Evolutionary conservation across 2,888 invertebrate species (phyloP), one percentile per base, ranked within the genome.

Genomic region (Epistrophe eligans): DNA sequence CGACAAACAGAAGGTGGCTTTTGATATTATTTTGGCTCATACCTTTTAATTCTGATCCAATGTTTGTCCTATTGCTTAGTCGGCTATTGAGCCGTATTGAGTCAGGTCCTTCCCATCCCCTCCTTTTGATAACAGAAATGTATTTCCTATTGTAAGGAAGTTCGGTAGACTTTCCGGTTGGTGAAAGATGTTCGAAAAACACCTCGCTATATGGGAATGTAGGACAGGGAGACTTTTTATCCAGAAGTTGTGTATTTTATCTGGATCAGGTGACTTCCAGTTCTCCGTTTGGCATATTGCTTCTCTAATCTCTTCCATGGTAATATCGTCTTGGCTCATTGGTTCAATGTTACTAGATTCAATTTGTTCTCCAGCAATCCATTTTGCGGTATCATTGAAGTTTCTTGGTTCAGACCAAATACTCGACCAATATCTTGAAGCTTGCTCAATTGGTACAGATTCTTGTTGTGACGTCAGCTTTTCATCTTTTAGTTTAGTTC

Each of bases 181-280:
- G 19, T 43, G 60, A 24, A 62, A 24, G 1, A 24, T 62, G 15
- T 38, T n/a, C 13, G 40, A 62, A 7, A 24, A 62, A 62, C 40
- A 62, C 19, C 19, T 62, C 4, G 60, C 60, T 8, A 62, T 24
- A 4, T 62, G 38, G 8, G 19, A 4, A 43, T 62, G 40, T 24
- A 62, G 19, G 19, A 40, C 40, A 3, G 40, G 2, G 9, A 62
- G 2, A 0, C 17, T 40, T 38, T 62, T 40, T 40, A 62, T 62
- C 60, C 60, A 62, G 3, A 62, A 62, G 60, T 62, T 62, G 40
- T 62, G 40, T 17, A 19, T 7, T 60, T 9, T 60, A 38, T 38
- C 58, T n/a, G 58, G 58, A 11, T 10, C 38, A 32, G 60, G 60
- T 0, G 60, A n/a, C 4, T 62, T 62, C 40, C 40, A 62, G 3